Base-by-base conservation (phyloP, 2,888 invertebrate genomes). In the Cosmorhoe ocellata region DNA sequence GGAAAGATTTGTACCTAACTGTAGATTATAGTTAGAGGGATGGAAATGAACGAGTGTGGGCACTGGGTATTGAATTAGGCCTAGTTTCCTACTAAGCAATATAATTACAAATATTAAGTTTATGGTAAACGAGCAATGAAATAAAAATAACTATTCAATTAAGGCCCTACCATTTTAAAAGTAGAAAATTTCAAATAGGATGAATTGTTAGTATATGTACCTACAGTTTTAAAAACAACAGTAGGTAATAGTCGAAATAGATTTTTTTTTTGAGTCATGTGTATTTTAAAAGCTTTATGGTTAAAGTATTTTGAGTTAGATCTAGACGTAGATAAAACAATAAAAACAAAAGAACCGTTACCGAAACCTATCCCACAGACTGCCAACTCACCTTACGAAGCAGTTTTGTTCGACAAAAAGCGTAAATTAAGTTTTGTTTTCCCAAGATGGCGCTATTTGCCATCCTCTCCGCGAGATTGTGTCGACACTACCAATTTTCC, bases 401-500 rank as follows among this genome's bases (percentile, higher is more conserved):
- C 75, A 71, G 71, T 74, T 76, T 63, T 66, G 41, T n/a, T 60
- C 18, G 4, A 62, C 70, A 67, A 69, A 66, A 69, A 72, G 63
- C 57, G 62, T 62, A 66, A 67, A 66, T 68, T 69, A 63, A 58
- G 56, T 61, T 69, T 71, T 71, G 71, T 71, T 64, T 52, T 55
- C 64, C 66, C 66, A 72, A 78, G 74, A 78, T 71, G 76, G 73
- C 69, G 63, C 42, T 79, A 74, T 83, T 82, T 81, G 79, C 77
- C 49, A 60, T 73, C 69, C 77, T 76, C 79, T 83, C 73, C 60
- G 67, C 71, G 76, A 80, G 84, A 84, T 84, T 85, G 81, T 67
- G 78, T 72, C 64, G 64, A 55, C 64, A 63, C 68, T 69, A 63
- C 69, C 74, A 71, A 73, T 79, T 84, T 82, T 79, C 81, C 81